phyloP scores from a whole-genome alignment of 2,888 invertebrate species.

The Stomorhina lunata region DNA sequence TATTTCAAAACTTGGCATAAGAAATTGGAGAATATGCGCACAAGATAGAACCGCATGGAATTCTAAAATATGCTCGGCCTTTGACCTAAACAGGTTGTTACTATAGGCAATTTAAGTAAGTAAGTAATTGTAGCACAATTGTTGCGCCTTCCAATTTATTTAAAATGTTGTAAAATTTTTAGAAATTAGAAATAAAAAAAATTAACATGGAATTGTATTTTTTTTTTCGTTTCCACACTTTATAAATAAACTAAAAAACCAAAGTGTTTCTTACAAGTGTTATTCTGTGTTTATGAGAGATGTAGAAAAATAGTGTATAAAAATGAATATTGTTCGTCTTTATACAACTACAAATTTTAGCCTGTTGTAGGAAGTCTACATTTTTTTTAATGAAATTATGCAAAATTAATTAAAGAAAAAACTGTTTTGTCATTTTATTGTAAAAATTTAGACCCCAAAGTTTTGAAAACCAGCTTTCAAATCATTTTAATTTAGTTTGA shows the following conservation, averaged over 20 bases:
- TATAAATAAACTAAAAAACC: constrained; percentile 27
- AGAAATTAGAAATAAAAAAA: background rate
- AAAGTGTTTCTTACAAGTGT: constrained; percentile 53
- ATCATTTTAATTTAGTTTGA: background rate
- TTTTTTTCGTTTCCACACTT: too few species aligned
- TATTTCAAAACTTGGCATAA: too few species aligned
- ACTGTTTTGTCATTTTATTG: background rate
- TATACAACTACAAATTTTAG: background rate
- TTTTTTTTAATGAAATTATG: background rate
- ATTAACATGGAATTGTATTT: background rate
- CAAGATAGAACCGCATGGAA: too few species aligned
- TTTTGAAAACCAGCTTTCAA: background rate
- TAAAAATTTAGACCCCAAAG: background rate
- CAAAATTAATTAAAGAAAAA: background rate
- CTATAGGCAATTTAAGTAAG: too few species aligned
- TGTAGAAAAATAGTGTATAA: background rate
- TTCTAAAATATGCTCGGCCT: too few species aligned
- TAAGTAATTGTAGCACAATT: too few species aligned
- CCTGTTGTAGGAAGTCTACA: background rate
- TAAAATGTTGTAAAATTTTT: too few species aligned
- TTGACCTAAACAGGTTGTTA: too few species aligned
- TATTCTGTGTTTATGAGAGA: constrained; percentile 43
- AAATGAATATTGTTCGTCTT: background rate
- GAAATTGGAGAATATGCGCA: too few species aligned
- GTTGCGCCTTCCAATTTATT: too few species aligned